phyloP scores from a whole-genome alignment of 2,888 invertebrate species.

The Sesia bembeciformis region DNA sequence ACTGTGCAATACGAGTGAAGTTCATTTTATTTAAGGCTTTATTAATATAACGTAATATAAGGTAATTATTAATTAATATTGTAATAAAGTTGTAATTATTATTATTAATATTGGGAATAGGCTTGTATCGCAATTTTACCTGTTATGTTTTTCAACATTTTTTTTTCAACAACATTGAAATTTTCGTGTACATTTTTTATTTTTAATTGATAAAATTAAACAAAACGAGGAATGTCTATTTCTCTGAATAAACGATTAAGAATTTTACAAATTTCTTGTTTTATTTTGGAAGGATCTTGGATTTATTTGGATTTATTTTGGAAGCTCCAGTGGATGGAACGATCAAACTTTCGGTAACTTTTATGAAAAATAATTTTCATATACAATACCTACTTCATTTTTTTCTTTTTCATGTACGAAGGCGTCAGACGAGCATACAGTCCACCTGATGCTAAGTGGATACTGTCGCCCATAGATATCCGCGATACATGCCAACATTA shows the following conservation, averaged over 20 bases:
- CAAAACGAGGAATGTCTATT: conserved; percentile 51
- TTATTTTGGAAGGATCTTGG: conserved; percentile 31
- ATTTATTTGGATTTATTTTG: no score
- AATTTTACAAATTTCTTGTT: conserved; percentile 46
- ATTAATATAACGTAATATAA: conserved; percentile 47
- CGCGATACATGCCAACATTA: no score
- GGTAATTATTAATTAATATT: conserved; percentile 49
- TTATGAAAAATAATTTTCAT: no score
- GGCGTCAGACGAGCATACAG: no score
- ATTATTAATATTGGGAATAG: conserved; percentile 45
- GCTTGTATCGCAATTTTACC: conserved; percentile 58
- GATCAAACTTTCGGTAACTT: no score
- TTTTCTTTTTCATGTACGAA: no score
- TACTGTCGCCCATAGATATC: no score
- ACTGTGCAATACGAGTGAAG: conserved; percentile 65
- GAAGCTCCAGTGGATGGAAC: no score
- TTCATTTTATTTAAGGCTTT: conserved; percentile 48
- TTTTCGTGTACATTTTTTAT: conserved; percentile 36
- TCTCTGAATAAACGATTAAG: conserved; percentile 68
- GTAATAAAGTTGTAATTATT: conserved; percentile 65
- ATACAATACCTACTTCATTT: no score
- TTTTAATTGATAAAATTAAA: conserved; percentile 34
- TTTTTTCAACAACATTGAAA: conserved; percentile 23
- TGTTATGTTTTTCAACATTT: conserved; percentile 49
- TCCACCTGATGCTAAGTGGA: no score